Percentiles rank a stretch among this genome's conserved stretches.
Conservation (phyloP, 2,113 vertebrate genomes). For the Peromyscus californicus region DNA sequence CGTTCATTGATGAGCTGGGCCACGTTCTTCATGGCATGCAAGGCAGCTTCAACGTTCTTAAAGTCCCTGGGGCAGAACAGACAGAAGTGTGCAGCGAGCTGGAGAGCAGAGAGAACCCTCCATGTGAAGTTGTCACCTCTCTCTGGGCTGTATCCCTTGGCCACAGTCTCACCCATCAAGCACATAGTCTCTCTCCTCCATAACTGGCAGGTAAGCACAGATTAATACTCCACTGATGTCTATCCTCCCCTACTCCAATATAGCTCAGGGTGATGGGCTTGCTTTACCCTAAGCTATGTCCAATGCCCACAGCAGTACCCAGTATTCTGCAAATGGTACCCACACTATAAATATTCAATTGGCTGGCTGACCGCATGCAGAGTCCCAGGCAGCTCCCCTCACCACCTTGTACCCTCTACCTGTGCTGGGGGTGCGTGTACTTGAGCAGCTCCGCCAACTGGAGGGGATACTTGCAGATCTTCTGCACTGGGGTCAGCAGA, state of each 20-base stretch:
- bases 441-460: conserved; percentile 97
- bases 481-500: conserved; percentile 97
- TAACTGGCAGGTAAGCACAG: not conserved
- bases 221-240: no score
- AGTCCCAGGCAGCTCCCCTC: not conserved
- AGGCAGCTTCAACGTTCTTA: conserved; percentile 95
- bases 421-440: conserved; percentile 97
- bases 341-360: not conserved
- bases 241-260: no score
- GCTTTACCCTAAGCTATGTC: not conserved
- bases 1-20: conserved; percentile 96
- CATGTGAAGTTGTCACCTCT: not conserved
- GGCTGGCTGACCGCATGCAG: not conserved
- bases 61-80: conserved; percentile 91
- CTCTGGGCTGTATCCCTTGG: no score
- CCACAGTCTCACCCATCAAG: not conserved
- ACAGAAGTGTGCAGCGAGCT: not conserved
- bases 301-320: not conserved
- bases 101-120: no score
- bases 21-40: conserved; percentile 98
- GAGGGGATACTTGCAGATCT: conserved; percentile 98
- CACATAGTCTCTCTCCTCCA: not conserved
- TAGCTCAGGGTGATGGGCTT: not conserved
- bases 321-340: not conserved
- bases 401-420: conserved; percentile 72